phyloP scores from a whole-genome alignment of 2,888 invertebrate genomes.

The Proisotoma minuta region DNA sequence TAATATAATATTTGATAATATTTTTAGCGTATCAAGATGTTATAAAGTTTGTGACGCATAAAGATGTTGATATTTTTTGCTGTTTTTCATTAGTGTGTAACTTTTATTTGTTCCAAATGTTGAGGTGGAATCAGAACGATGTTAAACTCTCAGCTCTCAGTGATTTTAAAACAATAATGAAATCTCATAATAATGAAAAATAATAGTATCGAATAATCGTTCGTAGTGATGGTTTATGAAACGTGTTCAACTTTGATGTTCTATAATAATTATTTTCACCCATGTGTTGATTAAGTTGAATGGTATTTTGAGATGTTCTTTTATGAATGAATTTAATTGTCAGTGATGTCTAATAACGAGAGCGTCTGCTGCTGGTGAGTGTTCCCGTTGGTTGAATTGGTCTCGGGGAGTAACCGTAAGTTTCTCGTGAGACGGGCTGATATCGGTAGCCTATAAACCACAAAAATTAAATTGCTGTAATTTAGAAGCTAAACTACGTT shows the following conservation, averaged over 20 bases:
- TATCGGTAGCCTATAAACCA: too few species aligned
- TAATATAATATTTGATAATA: too few species aligned
- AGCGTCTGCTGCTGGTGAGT: constrained; percentile 51
- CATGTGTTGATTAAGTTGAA: too few species aligned
- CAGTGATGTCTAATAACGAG: constrained; percentile 30
- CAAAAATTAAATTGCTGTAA: too few species aligned
- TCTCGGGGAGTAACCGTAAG: constrained; percentile 77
- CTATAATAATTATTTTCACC: too few species aligned
- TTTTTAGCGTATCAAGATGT: too few species aligned
- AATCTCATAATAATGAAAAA: constrained; percentile 3
- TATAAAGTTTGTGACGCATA: background rate
- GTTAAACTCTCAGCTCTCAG: background rate
- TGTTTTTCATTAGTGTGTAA: background rate
- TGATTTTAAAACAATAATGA: background rate
- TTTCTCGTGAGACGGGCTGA: constrained; percentile 82
- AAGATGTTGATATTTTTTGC: background rate
- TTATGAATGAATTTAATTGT: too few species aligned
- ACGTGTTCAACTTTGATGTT: too few species aligned
- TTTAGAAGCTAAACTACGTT: too few species aligned
- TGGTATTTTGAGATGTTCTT: too few species aligned
- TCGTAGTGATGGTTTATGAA: too few species aligned
- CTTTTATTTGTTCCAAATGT: background rate
- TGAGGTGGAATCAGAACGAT: constrained; percentile 1
- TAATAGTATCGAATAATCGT: too few species aligned
- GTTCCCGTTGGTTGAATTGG: constrained; percentile 79